Evolutionary conservation across 2,797 vertebrate genomes (phyloP).

Genomic region (Rhadinocentrus ornatus): DNA sequence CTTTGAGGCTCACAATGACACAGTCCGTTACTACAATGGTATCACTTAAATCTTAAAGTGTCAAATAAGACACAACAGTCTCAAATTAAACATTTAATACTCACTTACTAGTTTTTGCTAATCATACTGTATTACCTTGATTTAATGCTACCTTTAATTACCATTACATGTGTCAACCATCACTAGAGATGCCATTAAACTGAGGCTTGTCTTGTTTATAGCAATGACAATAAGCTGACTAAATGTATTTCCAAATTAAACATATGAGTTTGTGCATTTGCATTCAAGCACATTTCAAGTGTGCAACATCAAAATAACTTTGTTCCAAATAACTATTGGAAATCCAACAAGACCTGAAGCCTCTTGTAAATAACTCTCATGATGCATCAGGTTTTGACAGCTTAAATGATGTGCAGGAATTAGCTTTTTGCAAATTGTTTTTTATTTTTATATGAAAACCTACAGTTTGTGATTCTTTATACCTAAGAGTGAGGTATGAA

Average conservation of each 20-base stretch:
- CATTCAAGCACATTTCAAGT: not conserved
- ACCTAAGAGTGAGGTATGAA: too few relatives aligned
- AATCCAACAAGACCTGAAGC: not conserved
- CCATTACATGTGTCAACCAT: not conserved
- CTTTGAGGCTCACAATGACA: constrained; percentile 8
- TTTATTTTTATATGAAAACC: not conserved
- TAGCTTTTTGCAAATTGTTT: not conserved
- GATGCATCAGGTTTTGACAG: not conserved
- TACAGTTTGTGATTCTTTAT: not conserved
- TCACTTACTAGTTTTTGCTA: not conserved
- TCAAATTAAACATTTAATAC: not conserved
- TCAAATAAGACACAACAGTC: not conserved
- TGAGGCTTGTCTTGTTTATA: not conserved
- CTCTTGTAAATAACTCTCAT: not conserved
- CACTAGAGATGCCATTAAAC: not conserved
- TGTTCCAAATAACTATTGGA: not conserved
- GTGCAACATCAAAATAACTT: not conserved
- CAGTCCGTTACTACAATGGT: constrained; percentile 4
- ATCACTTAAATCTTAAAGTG: constrained; percentile 9
- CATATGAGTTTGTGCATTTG: too few relatives aligned
- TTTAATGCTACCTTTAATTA: not conserved
- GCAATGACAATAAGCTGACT: not conserved
- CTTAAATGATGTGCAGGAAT: not conserved
- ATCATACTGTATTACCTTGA: not conserved
- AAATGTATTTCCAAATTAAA: not conserved